Evolutionary conservation across 2,888 invertebrate species (phyloP), one percentile per base, ranked within the genome.

Genomic region (Phortica magna): DNA sequence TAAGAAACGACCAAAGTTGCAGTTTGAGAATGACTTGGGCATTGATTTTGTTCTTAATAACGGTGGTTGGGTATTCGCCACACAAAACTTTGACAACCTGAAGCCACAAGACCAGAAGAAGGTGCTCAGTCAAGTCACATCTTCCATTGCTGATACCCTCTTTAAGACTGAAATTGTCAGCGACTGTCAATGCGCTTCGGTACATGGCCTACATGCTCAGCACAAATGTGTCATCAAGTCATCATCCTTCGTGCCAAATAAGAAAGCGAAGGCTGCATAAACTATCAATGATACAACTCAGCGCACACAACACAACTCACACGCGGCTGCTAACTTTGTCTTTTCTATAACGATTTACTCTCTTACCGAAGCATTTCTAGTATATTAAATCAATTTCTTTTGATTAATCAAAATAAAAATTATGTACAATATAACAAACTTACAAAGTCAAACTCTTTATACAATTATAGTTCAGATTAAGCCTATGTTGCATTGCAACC

Each of bases 21-120:
- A 92, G 19, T 93, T 93, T 79, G 88, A 92, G 19, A 84, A 88
- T 17, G 95, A 96, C 85, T 93, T 94, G 83, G 97, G 96, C 90
- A 93, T 94, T 53, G 94, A 94, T 78, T 94, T 95, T 82, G 93
- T 95, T 10, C 92, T 95, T 77, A 91, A 89, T 10, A 90, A 89
- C 72, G 89, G 90, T 5, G 92, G 92, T 4, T 92, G 91, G 89
- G 88, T 91, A 48, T 92, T 92, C 77, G 82, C 89, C n/a, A 86
- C 90, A 2, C 88, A 90, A 73, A 88, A 89, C 79, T 91, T 90
- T 74, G 86, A 90, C 3, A 83, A 85, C 59, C 65, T 89, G 2
- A 88, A 88, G 22, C 74, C 82, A 0, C 81, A 82, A 0, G 89
- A 91, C 31, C 89, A 89, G 57, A 90, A 89, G 79, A 88, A 89